A percentile compares a stretch with the other conserved stretches of the same genome.
phyloP scores from a whole-genome alignment of 2,888 invertebrate genomes.

The Hydraecia micacea region DNA sequence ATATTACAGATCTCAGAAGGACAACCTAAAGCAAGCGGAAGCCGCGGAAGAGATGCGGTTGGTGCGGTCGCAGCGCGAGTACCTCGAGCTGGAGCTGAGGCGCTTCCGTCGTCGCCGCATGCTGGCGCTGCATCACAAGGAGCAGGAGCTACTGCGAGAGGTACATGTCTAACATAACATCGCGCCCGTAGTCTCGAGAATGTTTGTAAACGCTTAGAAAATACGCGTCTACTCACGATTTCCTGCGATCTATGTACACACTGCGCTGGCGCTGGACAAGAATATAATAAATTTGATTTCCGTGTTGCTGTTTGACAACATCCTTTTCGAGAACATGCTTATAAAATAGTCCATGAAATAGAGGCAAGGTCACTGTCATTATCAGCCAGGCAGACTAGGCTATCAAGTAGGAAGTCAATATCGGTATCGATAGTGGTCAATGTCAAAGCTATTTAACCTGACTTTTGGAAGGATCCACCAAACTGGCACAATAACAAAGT shows the following conservation, averaged over 20 bases:
- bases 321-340: background rate
- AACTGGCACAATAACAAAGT: background rate
- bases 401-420: background rate
- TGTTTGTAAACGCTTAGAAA: background rate
- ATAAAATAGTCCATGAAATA: background rate
- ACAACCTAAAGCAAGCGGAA: constrained; percentile 97
- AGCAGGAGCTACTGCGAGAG: constrained; percentile 97
- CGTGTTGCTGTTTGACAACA: background rate
- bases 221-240: background rate
- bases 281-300: background rate
- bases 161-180: constrained; percentile 71
- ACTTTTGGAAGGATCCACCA: background rate
- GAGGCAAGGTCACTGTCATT: background rate
- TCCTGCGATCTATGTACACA: background rate
- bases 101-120: constrained; percentile 97
- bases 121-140: constrained; percentile 95
- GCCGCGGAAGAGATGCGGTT: constrained; percentile 97
- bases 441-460: background rate
- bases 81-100: constrained; percentile 97
- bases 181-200: background rate
- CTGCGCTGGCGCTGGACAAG: background rate
- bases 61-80: constrained; percentile 96
- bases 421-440: background rate
- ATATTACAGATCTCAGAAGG: constrained; percentile 94
- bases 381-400: background rate